A percentile compares a stretch with the other conserved stretches of the same genome.
phyloP scores from a whole-genome alignment of 1,140 invertebrate genomes.

The Theocolax elegans region DNA sequence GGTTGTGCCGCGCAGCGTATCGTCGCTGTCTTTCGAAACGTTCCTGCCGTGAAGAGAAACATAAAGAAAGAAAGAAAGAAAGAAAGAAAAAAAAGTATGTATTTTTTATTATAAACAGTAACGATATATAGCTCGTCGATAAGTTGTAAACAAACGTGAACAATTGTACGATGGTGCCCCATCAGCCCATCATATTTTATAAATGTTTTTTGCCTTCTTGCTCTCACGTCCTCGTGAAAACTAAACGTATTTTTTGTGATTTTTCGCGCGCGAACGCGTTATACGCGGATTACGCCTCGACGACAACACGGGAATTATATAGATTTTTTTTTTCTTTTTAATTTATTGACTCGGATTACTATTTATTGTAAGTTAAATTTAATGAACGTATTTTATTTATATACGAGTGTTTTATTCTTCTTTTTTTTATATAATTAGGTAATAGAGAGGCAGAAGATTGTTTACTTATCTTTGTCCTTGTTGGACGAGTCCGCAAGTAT shows the following conservation, averaged over 20 bases:
- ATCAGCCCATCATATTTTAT: no score
- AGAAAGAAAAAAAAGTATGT: no score
- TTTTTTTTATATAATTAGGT: conserved; percentile 11
- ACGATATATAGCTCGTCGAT: conserved; percentile 11
- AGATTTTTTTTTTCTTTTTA: not conserved
- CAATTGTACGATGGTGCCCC: no score
- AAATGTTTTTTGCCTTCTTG: conserved; percentile 5
- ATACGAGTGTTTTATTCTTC: no score
- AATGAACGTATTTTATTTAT: not conserved
- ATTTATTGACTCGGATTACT: not conserved
- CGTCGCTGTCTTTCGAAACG: conserved; percentile 35
- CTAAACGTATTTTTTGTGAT: conserved; percentile 19
- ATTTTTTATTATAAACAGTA: conserved; percentile 31
- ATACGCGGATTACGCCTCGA: no score
- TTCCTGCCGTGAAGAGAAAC: conserved; percentile 46
- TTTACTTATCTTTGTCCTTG: not conserved
- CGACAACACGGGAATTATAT: not conserved
- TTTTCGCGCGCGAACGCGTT: not conserved
- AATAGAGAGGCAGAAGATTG: not conserved
- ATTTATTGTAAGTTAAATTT: conserved; percentile 25
- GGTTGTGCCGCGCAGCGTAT: conserved; percentile 39
- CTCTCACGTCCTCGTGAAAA: not conserved
- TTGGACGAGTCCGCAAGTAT: not conserved
- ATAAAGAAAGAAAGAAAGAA: no score
- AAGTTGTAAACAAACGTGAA: no score